A percentile compares a stretch with the other conserved stretches of the same genome.
phyloP scores from a whole-genome alignment of 2,113 vertebrate species.

The Gorsachius goisagi region DNA sequence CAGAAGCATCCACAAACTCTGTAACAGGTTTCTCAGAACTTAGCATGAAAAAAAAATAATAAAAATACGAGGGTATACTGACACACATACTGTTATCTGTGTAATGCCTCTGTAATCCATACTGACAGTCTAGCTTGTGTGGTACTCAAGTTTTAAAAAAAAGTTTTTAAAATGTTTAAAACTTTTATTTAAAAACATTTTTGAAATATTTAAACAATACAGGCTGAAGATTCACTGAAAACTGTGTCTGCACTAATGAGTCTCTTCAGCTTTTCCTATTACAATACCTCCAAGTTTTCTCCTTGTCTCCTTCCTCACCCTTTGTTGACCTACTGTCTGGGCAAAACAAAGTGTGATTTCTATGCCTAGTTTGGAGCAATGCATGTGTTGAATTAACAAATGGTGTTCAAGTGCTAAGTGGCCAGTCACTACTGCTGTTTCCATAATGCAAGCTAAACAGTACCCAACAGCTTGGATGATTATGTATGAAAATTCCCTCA shows the following conservation, averaged over 20 bases:
- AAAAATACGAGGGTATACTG: background rate
- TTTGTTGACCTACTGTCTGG: background rate
- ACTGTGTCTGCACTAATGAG: background rate
- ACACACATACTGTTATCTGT: background rate
- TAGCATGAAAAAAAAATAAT: background rate
- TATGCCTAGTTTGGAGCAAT: background rate
- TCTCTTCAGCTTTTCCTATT: background rate
- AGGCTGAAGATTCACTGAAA: background rate
- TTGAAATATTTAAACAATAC: background rate
- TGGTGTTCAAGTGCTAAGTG: background rate
- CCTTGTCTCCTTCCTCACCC: background rate
- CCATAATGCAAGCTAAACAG: background rate
- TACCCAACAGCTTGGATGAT: background rate
- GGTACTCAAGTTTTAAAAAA: background rate
- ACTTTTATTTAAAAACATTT: background rate
- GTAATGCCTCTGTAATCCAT: background rate
- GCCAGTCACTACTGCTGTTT: background rate
- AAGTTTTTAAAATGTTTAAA: background rate
- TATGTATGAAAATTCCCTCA: background rate
- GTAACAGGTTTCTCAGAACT: background rate
- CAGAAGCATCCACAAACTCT: background rate
- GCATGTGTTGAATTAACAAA: background rate
- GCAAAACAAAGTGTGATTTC: background rate
- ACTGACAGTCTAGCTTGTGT: fast-evolving
- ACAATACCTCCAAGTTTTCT: background rate